phyloP scores from a whole-genome alignment of 2,113 vertebrate species.

The Sterrhoptilus dennistouni region DNA sequence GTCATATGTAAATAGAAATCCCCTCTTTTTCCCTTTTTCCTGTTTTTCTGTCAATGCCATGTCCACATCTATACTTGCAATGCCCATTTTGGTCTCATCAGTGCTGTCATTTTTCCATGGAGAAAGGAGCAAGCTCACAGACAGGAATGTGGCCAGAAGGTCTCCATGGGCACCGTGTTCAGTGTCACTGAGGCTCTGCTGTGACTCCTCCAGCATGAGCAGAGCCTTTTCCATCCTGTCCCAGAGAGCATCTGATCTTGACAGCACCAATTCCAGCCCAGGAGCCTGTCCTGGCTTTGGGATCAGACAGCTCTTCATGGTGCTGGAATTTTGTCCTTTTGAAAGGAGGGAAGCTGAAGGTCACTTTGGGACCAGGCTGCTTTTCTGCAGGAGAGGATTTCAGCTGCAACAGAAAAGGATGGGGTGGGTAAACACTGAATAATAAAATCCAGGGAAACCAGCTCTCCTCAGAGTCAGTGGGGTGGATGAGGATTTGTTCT shows the following conservation, averaged over 20 bases:
- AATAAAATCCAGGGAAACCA: background rate
- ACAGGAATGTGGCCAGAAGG: background rate
- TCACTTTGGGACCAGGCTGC: background rate
- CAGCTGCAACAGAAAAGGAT: background rate
- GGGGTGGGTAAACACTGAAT: background rate
- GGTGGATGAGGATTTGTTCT: accelerated
- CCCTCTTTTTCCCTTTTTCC: background rate
- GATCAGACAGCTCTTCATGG: background rate
- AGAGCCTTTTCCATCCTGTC: background rate
- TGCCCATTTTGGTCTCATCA: background rate
- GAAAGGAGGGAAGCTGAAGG: background rate
- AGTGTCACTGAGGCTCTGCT: background rate
- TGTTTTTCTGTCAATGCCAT: accelerated
- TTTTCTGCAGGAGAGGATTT: background rate
- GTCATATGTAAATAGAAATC: accelerated
- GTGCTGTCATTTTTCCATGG: background rate
- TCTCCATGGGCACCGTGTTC: background rate
- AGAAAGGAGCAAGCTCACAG: background rate
- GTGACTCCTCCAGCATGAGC: background rate
- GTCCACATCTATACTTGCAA: background rate
- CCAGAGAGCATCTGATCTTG: background rate
- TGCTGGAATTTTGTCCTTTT: background rate
- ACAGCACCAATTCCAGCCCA: background rate
- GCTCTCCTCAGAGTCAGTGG: accelerated
- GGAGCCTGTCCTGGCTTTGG: accelerated